phyloP scores from a whole-genome alignment of 2,797 vertebrate species.

The Lagodon rhomboides region DNA sequence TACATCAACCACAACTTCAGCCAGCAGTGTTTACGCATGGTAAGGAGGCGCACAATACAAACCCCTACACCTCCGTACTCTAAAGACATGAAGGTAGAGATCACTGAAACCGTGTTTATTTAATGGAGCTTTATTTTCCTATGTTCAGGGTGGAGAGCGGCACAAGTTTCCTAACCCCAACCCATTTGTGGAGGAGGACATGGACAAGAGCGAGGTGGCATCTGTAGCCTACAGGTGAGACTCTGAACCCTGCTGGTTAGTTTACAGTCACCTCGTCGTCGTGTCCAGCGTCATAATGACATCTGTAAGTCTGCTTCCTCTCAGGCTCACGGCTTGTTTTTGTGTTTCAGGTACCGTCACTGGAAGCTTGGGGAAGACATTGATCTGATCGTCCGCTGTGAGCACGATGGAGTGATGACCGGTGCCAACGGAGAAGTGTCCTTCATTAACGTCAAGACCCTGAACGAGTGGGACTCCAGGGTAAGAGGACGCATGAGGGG shows the following conservation, averaged over 20 bases:
- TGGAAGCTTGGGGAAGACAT: conserved; percentile 99
- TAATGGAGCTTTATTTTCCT: not conserved
- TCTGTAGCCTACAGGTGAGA: conserved; percentile 96
- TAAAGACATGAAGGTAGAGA: too few species aligned
- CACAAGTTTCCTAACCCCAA: conserved; percentile 95
- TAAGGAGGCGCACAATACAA: conserved; percentile 50
- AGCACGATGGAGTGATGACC: conserved; percentile 98
- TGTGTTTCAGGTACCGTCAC: conserved; percentile 90
- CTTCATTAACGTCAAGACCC: conserved; percentile 97
- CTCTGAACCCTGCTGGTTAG: conserved; percentile 11
- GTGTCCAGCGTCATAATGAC: not conserved
- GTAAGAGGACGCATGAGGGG: conserved; percentile 81
- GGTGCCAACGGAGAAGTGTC: conserved; percentile 98
- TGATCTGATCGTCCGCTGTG: conserved; percentile 97
- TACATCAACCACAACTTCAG: conserved; percentile 99
- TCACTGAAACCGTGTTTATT: not conserved
- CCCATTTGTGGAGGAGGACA: conserved; percentile 97
- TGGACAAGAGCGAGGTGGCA: conserved; percentile 97
- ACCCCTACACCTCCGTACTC: too few species aligned
- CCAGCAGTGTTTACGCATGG: conserved; percentile 97
- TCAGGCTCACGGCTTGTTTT: not conserved
- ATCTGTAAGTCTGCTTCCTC: not conserved
- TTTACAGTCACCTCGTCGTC: not conserved
- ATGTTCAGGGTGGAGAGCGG: conserved; percentile 90
- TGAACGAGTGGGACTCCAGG: conserved; percentile 99